These are phyloP conservation scores for Australoheros scitulus DNA, from an alignment of 2,113 vertebrate genomes.

Conservation along the genomic window DNA sequence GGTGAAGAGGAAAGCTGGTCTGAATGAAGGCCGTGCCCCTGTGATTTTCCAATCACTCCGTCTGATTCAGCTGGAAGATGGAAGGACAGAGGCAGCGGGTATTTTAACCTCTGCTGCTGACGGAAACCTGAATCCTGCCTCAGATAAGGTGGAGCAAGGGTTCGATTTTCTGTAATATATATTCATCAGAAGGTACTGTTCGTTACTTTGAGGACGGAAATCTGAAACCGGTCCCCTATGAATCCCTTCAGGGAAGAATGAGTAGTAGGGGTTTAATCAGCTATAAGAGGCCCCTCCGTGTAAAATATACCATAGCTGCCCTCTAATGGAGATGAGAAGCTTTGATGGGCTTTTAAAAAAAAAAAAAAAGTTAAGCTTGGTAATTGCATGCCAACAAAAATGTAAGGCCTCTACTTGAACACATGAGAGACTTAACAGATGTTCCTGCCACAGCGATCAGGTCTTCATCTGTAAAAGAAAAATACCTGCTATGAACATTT, in stretches of 20 bases:
- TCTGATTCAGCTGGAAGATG: conserved; percentile 23
- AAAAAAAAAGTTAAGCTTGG: conserved; percentile 19
- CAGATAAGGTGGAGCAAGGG: conserved; percentile 1
- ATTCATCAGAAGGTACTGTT: neutral
- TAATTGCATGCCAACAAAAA: conserved; percentile 36
- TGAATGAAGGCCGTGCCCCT: conserved; percentile 48
- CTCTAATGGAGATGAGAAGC: conserved; percentile 47
- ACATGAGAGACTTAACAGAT: conserved; percentile 49
- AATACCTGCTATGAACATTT: conserved; percentile 14
- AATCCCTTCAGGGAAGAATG: conserved; percentile 33
- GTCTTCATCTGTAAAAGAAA: conserved; percentile 26
- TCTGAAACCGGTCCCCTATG: neutral
- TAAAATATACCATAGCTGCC: conserved; percentile 32
- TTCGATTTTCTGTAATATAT: conserved; percentile 14
- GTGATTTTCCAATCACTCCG: neutral
- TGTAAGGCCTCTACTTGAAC: neutral
- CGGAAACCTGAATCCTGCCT: conserved; percentile 15
- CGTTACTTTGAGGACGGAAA: neutral
- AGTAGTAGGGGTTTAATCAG: conserved; percentile 42
- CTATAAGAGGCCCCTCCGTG: conserved; percentile 29
- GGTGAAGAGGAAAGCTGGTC: conserved; percentile 47
- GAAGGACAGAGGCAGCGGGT: conserved; percentile 20
- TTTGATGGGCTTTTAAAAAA: conserved; percentile 15
- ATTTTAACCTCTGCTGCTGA: conserved; percentile 16
- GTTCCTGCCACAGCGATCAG: conserved; percentile 37